Evolutionary conservation across 1,140 invertebrate species (phyloP).

Genomic region (Pissodes strobi): DNA sequence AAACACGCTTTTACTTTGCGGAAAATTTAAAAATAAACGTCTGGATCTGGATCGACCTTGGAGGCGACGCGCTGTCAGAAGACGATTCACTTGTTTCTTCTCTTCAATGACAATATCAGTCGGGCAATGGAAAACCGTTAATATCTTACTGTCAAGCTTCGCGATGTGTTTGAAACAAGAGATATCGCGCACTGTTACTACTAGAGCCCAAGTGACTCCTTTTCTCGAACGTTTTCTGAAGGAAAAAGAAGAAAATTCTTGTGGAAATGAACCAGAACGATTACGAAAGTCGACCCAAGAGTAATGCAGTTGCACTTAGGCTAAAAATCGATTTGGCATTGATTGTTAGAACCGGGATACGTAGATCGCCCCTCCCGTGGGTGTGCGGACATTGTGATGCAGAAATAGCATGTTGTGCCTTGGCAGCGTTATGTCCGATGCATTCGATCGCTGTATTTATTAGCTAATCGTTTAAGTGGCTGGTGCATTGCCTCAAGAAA

Average conservation of each 20-base stretch:
- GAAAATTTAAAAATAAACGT: conserved; percentile 32
- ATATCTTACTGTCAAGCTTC: too few species aligned
- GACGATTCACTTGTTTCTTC: too few species aligned
- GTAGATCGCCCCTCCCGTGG: conserved; percentile 18
- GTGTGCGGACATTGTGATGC: conserved; percentile 20
- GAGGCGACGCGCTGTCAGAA: not conserved
- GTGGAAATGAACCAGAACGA: too few species aligned
- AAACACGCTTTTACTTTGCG: conserved; percentile 20
- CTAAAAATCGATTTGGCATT: conserved; percentile 27
- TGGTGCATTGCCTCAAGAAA: too few species aligned
- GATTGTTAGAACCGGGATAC: conserved; percentile 16
- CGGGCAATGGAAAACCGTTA: too few species aligned
- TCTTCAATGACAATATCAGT: not conserved
- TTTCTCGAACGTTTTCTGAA: too few species aligned
- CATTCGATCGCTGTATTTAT: not conserved
- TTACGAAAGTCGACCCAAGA: too few species aligned
- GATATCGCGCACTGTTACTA: too few species aligned
- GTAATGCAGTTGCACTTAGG: not conserved
- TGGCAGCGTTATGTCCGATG: not conserved
- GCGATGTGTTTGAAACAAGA: too few species aligned
- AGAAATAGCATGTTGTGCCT: conserved; percentile 21
- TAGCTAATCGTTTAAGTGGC: not conserved
- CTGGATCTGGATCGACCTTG: conserved; percentile 11
- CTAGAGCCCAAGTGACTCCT: too few species aligned
- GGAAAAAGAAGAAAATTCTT: too few species aligned